Evolutionary conservation across 2,888 invertebrate species (phyloP).

Genomic region (Villa cingulata): DNA sequence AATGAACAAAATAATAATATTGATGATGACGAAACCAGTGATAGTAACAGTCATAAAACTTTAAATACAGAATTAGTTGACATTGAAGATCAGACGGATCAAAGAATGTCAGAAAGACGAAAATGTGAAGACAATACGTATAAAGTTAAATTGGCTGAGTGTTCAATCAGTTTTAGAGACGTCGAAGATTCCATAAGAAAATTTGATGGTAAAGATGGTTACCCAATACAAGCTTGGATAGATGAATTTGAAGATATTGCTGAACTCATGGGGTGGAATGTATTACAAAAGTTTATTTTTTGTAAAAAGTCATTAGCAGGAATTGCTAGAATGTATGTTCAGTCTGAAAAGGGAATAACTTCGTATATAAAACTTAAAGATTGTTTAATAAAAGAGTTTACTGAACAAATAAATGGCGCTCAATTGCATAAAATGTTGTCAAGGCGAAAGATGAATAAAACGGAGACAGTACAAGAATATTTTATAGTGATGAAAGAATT

Average conservation of each 20-base stretch:
- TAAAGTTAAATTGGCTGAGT: too few relatives aligned
- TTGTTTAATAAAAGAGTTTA: constrained; percentile 10
- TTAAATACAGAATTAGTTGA: background rate
- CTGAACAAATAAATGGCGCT: constrained; percentile 5
- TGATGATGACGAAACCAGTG: background rate
- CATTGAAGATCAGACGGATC: background rate
- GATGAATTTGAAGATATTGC: constrained; percentile 4
- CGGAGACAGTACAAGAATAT: constrained; percentile 28
- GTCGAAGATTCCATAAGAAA: background rate
- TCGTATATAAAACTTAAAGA: constrained; percentile 8
- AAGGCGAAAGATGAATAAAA: constrained; percentile 21
- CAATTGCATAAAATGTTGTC: constrained; percentile 11
- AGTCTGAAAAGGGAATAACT: constrained; percentile 7
- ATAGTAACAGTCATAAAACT: background rate
- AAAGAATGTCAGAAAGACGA: too few relatives aligned
- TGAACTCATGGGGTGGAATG: background rate
- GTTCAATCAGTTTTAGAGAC: background rate
- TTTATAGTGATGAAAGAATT: constrained; percentile 27
- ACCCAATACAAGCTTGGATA: constrained; percentile 3
- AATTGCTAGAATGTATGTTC: constrained; percentile 10
- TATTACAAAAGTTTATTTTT: constrained; percentile 8
- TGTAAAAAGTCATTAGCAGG: constrained; percentile 13
- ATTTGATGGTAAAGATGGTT: constrained; percentile 3
- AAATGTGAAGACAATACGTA: too few relatives aligned
- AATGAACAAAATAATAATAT: background rate